A percentile compares a stretch with the other conserved stretches of the same genome.
Conservation (phyloP, 2,797 vertebrate genomes). For the Bryconaethiops microstoma region DNA sequence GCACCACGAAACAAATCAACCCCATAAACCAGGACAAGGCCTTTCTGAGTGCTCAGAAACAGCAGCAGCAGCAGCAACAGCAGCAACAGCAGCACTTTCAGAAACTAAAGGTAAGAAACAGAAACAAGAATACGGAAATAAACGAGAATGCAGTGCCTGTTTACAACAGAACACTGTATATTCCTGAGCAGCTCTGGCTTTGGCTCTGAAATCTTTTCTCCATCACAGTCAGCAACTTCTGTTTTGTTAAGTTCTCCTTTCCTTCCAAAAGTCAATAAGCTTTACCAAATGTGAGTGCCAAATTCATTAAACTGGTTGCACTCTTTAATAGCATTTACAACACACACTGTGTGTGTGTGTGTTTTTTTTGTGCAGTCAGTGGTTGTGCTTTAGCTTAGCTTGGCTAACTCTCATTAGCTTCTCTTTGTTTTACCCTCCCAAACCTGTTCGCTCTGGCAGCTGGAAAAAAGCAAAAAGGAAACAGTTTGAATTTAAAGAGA, state of each 20-base stretch:
- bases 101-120: slow-evolving; percentile 82
- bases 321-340: background rate
- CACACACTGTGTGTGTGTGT: background rate
- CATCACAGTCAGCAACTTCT: background rate
- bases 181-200: background rate
- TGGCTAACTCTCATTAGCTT: background rate
- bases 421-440: background rate
- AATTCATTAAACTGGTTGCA: too few relatives aligned
- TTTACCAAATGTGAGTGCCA: background rate
- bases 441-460: background rate
- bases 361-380: background rate
- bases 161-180: background rate
- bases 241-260: background rate
- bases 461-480: background rate
- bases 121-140: background rate
- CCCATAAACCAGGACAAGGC: slow-evolving; percentile 81
- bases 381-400: background rate
- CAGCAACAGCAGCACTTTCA: slow-evolving; percentile 87
- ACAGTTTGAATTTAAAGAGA: background rate
- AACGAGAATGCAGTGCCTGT: background rate
- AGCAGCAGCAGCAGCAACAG: slow-evolving; percentile 87
- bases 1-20: slow-evolving; percentile 83
- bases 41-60: slow-evolving; percentile 81
- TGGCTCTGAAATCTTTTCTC: background rate
- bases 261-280: background rate